phyloP scores from a whole-genome alignment of 64 coral and sea anemone genomes.

The Astreopora myriophthalma region DNA sequence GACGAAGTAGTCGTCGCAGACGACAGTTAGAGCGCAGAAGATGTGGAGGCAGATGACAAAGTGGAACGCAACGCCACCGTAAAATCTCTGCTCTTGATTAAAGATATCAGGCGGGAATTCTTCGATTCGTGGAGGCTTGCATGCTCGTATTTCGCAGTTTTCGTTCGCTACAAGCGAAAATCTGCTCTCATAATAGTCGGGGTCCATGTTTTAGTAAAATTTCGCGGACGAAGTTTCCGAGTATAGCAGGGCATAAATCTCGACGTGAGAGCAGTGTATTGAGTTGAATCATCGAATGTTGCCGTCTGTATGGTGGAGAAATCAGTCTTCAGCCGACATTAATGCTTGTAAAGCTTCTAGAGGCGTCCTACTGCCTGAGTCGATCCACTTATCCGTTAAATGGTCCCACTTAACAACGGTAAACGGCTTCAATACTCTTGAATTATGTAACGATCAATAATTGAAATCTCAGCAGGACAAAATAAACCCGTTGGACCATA shows the following conservation, averaged over 20 bases:
- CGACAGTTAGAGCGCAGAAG: conserved; percentile 89
- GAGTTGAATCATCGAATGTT: not conserved
- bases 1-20: conserved; percentile 92
- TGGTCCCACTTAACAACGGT: not conserved
- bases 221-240: not conserved
- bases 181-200: not conserved
- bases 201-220: conserved; percentile 25
- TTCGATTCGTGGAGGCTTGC: conserved; percentile 76
- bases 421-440: not conserved
- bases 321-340: too few relatives aligned
- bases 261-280: not conserved
- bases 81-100: conserved; percentile 85
- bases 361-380: not conserved
- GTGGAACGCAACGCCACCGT: conserved; percentile 78
- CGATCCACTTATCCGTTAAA: not conserved
- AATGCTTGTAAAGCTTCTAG: not conserved
- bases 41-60: conserved; percentile 81
- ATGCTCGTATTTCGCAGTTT: conserved; percentile 52
- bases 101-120: conserved; percentile 93
- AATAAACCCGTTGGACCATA: not conserved
- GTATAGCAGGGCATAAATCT: not conserved
- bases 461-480: not conserved
- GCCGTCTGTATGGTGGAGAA: too few relatives aligned
- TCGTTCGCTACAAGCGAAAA: conserved; percentile 27
- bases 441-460: not conserved